Evolutionary conservation across 1,140 invertebrate genomes (phyloP).

Genomic region (Formica selysi): DNA sequence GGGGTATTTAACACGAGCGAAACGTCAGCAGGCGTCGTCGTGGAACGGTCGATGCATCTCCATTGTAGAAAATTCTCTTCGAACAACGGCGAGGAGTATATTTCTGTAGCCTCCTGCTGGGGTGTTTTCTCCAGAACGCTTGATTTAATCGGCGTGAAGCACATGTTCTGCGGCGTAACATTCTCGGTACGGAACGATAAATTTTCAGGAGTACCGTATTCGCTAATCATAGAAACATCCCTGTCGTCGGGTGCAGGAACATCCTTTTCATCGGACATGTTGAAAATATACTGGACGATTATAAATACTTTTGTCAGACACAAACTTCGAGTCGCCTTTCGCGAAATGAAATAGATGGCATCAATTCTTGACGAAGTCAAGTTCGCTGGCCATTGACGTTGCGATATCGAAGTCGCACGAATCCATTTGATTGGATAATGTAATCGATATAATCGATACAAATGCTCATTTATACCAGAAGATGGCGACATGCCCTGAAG

Average conservation of each 20-base stretch:
- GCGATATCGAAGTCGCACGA: slow-evolving; percentile 30
- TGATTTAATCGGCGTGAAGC: not conserved
- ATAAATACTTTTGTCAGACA: not conserved
- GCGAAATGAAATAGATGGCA: not conserved
- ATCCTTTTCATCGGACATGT: slow-evolving; percentile 15
- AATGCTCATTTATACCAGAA: not conserved
- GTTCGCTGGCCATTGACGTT: not conserved
- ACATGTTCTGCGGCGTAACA: not conserved
- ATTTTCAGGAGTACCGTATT: not conserved
- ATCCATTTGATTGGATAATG: slow-evolving; percentile 29
- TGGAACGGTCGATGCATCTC: not conserved
- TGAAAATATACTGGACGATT: not conserved
- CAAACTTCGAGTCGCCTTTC: slow-evolving; percentile 3
- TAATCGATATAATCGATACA: slow-evolving; percentile 39
- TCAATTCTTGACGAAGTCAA: not conserved
- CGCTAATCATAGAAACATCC: not conserved
- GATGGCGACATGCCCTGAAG: slow-evolving; percentile 24
- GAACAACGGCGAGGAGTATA: not conserved
- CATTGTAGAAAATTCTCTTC: not conserved
- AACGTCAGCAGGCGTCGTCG: not conserved
- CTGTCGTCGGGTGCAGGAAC: not conserved
- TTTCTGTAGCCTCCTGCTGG: not conserved
- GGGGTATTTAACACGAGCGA: not conserved
- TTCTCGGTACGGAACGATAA: not conserved
- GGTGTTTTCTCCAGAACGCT: not conserved